Percentiles rank a stretch among this genome's conserved stretches.
These are phyloP conservation scores for Neotoxoptera formosana DNA, from an alignment of 1,140 invertebrate genomes.

Conservation along the genomic window DNA sequence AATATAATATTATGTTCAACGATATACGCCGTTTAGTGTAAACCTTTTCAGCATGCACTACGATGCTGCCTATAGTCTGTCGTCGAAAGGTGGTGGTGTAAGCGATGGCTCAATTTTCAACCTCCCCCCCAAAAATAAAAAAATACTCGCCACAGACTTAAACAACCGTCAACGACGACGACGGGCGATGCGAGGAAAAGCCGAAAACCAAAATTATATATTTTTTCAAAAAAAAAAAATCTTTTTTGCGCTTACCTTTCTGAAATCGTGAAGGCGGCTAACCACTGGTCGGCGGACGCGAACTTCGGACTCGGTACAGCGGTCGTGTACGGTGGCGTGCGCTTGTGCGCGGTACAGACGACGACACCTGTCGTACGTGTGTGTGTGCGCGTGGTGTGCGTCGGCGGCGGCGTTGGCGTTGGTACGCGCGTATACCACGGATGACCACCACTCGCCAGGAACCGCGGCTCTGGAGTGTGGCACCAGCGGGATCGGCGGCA, in stretches of 20 bases:
- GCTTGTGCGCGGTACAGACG: background rate
- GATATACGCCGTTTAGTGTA: background rate
- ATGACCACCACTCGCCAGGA: conserved; percentile 22
- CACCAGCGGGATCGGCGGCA: background rate
- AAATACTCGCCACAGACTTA: background rate
- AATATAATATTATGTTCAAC: background rate
- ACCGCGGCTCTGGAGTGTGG: conserved; percentile 28
- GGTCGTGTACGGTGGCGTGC: background rate
- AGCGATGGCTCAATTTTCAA: background rate
- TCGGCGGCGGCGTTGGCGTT: background rate
- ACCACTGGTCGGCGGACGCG: background rate
- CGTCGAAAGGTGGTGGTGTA: background rate
- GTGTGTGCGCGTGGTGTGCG: background rate
- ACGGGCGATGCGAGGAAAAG: too few species aligned
- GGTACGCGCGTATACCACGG: background rate
- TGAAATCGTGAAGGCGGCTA: background rate
- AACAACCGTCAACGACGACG: background rate
- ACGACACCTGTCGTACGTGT: conserved; percentile 9
- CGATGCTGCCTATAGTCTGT: background rate
- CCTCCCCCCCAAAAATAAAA: background rate
- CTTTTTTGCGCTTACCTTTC: background rate
- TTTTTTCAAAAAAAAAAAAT: background rate
- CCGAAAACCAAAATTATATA: background rate
- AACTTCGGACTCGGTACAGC: background rate
- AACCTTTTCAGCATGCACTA: background rate